These are phyloP conservation scores for Hylomyscus alleni DNA, from an alignment of 2,797 vertebrate genomes.

Conservation along the genomic window DNA sequence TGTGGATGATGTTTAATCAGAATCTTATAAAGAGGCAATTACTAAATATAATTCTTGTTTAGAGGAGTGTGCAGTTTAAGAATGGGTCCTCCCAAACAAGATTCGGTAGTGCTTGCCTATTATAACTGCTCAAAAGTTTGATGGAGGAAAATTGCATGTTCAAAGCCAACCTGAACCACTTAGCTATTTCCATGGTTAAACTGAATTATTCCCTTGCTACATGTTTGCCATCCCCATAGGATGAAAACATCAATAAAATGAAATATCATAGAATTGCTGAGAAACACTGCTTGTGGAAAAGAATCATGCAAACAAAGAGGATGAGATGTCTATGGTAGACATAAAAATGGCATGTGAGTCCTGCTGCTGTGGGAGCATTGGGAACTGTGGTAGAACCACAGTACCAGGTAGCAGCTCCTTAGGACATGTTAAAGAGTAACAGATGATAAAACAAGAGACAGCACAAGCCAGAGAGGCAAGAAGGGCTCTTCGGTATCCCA, in stretches of 20 bases:
- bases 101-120: not conserved
- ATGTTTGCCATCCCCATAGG: not conserved
- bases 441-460: not conserved
- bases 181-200: not conserved
- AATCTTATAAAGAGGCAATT: not conserved
- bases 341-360: not conserved
- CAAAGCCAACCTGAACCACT: not conserved
- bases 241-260: not conserved
- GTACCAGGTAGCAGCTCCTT: not conserved
- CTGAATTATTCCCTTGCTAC: not conserved
- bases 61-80: not conserved
- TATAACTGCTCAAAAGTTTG: not conserved
- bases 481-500: not conserved
- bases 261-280: not conserved
- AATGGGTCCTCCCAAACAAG: not conserved
- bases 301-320: not conserved
- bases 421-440: not conserved
- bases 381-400: not conserved
- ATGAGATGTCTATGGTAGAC: not conserved
- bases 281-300: not conserved
- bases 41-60: not conserved
- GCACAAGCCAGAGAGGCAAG: not conserved
- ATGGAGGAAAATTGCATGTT: not conserved
- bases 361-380: not conserved
- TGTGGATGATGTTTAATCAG: not conserved